These are phyloP conservation scores for Dendronephthya gigantea DNA, from an alignment of 64 coral and sea anemone species.

Conservation along the genomic window DNA sequence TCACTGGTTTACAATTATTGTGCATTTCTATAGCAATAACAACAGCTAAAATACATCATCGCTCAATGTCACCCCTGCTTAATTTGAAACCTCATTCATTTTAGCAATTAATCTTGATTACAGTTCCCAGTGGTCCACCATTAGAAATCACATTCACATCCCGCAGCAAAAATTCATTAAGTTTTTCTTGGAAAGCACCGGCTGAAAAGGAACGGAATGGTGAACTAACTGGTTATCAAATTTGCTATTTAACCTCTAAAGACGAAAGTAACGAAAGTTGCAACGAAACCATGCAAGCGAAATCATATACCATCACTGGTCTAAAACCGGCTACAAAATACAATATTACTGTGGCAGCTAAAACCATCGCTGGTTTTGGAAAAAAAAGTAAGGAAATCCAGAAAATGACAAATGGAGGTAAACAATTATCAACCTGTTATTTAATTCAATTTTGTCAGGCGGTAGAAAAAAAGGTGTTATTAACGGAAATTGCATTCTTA, in stretches of 20 bases:
- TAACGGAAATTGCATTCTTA: too few species aligned
- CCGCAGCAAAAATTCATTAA: not conserved
- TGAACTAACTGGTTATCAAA: not conserved
- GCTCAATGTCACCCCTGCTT: too few species aligned
- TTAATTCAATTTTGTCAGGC: too few species aligned
- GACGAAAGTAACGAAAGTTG: not conserved
- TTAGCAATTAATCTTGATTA: too few species aligned
- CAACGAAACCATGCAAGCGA: not conserved
- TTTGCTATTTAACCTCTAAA: not conserved
- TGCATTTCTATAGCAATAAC: too few species aligned
- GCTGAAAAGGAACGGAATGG: not conserved
- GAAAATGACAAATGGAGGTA: not conserved
- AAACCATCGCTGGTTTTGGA: not conserved
- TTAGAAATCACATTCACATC: not conserved
- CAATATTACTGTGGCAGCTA: not conserved
- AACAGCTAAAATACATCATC: too few species aligned
- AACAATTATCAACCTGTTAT: too few species aligned
- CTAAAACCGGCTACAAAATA: not conserved
- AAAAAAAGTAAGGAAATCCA: not conserved
- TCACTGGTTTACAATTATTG: too few species aligned
- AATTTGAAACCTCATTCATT: too few species aligned
- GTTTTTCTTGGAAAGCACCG: not conserved
- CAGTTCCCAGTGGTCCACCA: not conserved
- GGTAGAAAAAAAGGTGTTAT: too few species aligned
- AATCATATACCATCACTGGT: not conserved